phyloP scores from a whole-genome alignment of 2,888 invertebrate genomes.

The Polia nebulosa region DNA sequence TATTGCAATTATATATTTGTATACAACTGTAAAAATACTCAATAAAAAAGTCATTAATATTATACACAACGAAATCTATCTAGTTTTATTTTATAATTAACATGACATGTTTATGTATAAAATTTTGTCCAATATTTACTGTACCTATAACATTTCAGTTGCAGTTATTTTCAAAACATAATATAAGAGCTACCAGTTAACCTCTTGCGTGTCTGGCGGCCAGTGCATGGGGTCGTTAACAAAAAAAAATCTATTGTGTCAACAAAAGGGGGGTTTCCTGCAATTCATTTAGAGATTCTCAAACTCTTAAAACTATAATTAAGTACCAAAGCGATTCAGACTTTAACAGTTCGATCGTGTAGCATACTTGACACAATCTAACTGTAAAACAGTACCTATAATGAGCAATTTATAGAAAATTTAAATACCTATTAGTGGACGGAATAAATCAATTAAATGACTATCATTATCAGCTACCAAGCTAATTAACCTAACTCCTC shows the following conservation, averaged over 20 bases:
- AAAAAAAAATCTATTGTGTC: no score
- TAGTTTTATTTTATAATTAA: constrained; percentile 46
- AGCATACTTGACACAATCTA: no score
- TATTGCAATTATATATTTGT: constrained; percentile 69
- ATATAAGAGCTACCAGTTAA: not conserved
- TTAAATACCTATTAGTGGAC: constrained; percentile 32
- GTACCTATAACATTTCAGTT: not conserved
- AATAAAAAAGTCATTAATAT: constrained; percentile 70
- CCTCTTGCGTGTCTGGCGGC: no score
- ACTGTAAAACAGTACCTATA: constrained; percentile 20
- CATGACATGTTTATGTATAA: not conserved
- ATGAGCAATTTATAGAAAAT: constrained; percentile 9
- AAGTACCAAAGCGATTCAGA: not conserved
- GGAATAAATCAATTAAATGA: constrained; percentile 17
- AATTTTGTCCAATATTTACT: not conserved
- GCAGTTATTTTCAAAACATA: not conserved
- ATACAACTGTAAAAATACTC: constrained; percentile 69
- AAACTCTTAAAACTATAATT: not conserved
- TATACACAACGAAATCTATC: constrained; percentile 56
- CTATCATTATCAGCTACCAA: constrained; percentile 13
- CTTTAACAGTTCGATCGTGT: no score
- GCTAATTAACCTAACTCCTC: not conserved
- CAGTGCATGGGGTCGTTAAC: no score
- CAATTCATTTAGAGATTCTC: not conserved
- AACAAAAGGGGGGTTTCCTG: not conserved